Evolutionary conservation across 2,797 vertebrate species (phyloP).

Genomic region (Melanogrammus aeglefinus): DNA sequence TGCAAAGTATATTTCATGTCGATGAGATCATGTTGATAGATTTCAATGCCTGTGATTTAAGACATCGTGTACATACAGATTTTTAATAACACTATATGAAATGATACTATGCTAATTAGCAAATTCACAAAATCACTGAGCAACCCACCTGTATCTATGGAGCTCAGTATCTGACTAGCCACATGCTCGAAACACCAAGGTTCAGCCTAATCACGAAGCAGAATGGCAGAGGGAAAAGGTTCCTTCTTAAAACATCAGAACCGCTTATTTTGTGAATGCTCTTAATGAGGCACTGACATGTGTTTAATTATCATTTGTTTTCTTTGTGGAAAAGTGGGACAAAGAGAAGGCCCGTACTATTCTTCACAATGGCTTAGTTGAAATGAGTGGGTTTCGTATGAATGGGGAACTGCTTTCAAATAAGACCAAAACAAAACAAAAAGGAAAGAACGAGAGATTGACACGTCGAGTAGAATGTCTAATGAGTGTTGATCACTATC

Average conservation of each 20-base stretch:
- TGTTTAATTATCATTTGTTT: constrained; percentile 45
- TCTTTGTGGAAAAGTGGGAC: constrained; percentile 19
- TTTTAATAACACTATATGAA: too few species aligned
- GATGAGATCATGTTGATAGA: too few species aligned
- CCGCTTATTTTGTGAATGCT: constrained; percentile 22
- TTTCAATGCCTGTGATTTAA: too few species aligned
- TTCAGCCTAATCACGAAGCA: constrained; percentile 32
- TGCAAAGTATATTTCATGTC: too few species aligned
- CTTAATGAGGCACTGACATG: constrained; percentile 45
- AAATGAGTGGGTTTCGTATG: background rate
- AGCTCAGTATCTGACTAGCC: too few species aligned
- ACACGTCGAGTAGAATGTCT: background rate
- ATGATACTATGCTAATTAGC: too few species aligned
- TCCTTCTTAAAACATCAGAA: constrained; percentile 40
- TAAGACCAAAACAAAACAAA: background rate
- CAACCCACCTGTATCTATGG: too few species aligned
- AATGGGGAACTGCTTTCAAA: background rate
- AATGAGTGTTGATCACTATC: background rate
- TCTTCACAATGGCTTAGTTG: constrained; percentile 15
- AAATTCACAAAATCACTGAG: too few species aligned
- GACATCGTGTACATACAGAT: too few species aligned
- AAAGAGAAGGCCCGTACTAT: background rate
- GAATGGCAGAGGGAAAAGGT: constrained; percentile 28
- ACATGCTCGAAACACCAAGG: background rate
- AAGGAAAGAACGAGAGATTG: background rate